These are phyloP conservation scores for Drosophila falleni DNA, from an alignment of 2,888 invertebrate species.

Conservation along the genomic window DNA sequence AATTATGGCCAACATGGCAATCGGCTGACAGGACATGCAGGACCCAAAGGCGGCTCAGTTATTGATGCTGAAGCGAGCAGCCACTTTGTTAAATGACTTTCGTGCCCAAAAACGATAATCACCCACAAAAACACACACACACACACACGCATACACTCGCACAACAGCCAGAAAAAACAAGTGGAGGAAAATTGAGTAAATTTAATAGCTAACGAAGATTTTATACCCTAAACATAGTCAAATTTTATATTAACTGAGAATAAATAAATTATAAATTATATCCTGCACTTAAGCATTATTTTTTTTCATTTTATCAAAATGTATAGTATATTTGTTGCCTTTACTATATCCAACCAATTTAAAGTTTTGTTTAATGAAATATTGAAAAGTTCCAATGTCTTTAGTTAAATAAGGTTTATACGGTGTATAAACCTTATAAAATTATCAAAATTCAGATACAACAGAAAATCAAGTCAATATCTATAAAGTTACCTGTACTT, in stretches of 20 bases:
- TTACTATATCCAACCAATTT: too few species aligned
- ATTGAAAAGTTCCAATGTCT: too few species aligned
- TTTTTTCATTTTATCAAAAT: too few species aligned
- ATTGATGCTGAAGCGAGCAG: slow-evolving; percentile 51
- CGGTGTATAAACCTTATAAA: too few species aligned
- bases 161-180: background rate
- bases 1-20: slow-evolving; percentile 45
- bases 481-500: too few species aligned
- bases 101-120: slow-evolving; percentile 64
- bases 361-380: too few species aligned
- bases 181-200: background rate
- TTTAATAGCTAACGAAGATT: background rate
- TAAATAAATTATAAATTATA: too few species aligned
- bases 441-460: too few species aligned
- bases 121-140: slow-evolving; percentile 39
- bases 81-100: slow-evolving; percentile 75
- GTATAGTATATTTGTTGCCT: too few species aligned
- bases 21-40: slow-evolving; percentile 11
- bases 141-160: background rate
- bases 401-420: too few species aligned
- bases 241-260: background rate
- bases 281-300: too few species aligned
- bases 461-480: too few species aligned
- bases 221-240: background rate
- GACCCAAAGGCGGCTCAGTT: slow-evolving; percentile 22